A percentile compares a stretch with the other conserved stretches of the same genome.
Evolutionary conservation across 1,140 invertebrate genomes (phyloP).

Genomic region (Palaemon carinicauda): DNA sequence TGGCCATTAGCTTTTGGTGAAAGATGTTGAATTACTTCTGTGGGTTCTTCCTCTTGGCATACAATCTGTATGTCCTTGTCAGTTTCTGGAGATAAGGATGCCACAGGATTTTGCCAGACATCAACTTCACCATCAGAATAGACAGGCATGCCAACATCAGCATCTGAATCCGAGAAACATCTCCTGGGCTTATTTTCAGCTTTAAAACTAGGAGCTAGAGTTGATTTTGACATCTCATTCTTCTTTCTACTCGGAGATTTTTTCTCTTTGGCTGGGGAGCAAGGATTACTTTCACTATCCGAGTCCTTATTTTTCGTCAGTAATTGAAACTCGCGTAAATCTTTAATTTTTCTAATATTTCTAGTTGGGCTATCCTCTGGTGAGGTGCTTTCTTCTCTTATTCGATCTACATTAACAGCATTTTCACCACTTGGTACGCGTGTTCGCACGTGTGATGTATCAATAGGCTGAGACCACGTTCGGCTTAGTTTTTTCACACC

Average conservation of each 20-base stretch:
- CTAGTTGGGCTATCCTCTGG: constrained; percentile 51
- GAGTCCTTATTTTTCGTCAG: constrained; percentile 49
- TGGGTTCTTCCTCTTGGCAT: constrained; percentile 45
- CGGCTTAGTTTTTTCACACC: constrained; percentile 41
- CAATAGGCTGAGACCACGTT: constrained; percentile 39
- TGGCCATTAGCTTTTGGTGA: constrained; percentile 25
- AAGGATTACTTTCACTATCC: constrained; percentile 38
- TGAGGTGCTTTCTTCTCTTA: constrained; percentile 38
- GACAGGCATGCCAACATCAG: constrained; percentile 46
- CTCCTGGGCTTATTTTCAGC: constrained; percentile 21
- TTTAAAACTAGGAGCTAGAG: neutral
- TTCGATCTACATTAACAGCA: constrained; percentile 28
- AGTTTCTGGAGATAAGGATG: constrained; percentile 37
- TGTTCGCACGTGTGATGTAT: constrained; percentile 25
- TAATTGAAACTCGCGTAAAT: constrained; percentile 62
- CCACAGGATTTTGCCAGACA: constrained; percentile 57
- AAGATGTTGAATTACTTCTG: neutral
- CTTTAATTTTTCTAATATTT: constrained; percentile 59
- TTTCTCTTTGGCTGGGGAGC: constrained; percentile 31
- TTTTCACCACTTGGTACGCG: constrained; percentile 42
- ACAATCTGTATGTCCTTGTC: constrained; percentile 41
- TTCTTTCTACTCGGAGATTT: constrained; percentile 17
- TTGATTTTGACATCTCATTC: neutral
- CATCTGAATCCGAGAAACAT: constrained; percentile 56
- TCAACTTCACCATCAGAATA: constrained; percentile 53